These are phyloP conservation scores for Colletes gigas DNA, from an alignment of 1,140 invertebrate species.

Conservation along the genomic window DNA sequence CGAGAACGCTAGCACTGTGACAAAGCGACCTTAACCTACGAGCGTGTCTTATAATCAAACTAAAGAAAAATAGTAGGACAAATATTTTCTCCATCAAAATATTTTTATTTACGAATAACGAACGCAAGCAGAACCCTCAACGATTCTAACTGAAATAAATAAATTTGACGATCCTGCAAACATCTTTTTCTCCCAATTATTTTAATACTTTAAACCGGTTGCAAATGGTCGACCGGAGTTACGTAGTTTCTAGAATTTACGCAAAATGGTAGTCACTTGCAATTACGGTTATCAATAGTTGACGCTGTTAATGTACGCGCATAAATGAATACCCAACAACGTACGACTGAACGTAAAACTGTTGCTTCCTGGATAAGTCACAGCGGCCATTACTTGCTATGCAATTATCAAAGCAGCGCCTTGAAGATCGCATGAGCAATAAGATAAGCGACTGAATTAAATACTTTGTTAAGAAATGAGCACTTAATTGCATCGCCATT, in stretches of 20 bases:
- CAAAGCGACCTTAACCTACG: background rate
- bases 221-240: background rate
- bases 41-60: no score
- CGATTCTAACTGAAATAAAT: no score
- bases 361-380: conserved; percentile 13
- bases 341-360: background rate
- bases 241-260: no score
- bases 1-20: conserved; percentile 43
- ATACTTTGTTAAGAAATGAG: conserved; percentile 30
- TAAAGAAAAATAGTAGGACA: no score
- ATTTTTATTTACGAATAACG: no score
- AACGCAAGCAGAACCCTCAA: no score
- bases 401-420: conserved; percentile 40
- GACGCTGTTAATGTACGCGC: background rate
- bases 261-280: no score
- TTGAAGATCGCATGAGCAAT: conserved; percentile 38
- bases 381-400: background rate
- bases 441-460: conserved; percentile 48
- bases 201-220: no score
- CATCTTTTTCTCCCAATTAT: no score
- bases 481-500: background rate
- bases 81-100: no score
- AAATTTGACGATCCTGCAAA: no score
- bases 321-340: conserved; percentile 3
- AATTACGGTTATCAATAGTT: background rate